These are phyloP conservation scores for Dromiciops gliroides DNA, from an alignment of 2,113 vertebrate species.

Conservation along the genomic window DNA sequence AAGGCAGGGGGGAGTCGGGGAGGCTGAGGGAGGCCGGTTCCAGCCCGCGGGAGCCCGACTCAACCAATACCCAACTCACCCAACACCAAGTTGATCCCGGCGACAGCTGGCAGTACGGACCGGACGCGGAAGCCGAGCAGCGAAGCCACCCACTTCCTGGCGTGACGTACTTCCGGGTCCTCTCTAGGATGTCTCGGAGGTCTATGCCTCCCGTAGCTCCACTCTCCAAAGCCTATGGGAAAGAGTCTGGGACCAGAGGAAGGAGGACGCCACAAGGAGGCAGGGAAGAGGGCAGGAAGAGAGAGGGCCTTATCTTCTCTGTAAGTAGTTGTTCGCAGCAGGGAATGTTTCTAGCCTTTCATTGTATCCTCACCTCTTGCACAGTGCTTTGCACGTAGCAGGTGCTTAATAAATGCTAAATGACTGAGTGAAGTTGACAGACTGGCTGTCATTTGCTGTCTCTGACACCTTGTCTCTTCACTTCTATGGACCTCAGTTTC, in stretches of 20 bases:
- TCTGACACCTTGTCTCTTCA: not conserved
- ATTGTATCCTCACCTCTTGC: no score
- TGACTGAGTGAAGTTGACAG: not conserved
- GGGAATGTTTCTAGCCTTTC: not conserved
- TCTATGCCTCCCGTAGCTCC: not conserved
- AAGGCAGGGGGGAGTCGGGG: no score
- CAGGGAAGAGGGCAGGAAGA: not conserved
- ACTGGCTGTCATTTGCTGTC: not conserved
- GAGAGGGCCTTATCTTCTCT: not conserved
- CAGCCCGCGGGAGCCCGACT: not conserved
- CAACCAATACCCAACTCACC: not conserved
- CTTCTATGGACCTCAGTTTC: not conserved
- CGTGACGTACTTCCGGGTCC: not conserved
- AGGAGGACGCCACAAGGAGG: no score
- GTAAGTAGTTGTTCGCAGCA: not conserved
- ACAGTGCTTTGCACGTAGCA: no score
- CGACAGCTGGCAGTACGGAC: accelerated
- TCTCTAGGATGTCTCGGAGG: not conserved
- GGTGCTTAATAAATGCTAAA: not conserved
- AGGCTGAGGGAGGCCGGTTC: not conserved
- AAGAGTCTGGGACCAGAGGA: not conserved
- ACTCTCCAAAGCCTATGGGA: not conserved
- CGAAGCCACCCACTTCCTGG: not conserved
- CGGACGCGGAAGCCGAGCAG: not conserved
- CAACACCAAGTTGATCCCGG: not conserved